Evolutionary conservation across 2,797 vertebrate genomes (phyloP).

Genomic region (Girardinus metallicus): DNA sequence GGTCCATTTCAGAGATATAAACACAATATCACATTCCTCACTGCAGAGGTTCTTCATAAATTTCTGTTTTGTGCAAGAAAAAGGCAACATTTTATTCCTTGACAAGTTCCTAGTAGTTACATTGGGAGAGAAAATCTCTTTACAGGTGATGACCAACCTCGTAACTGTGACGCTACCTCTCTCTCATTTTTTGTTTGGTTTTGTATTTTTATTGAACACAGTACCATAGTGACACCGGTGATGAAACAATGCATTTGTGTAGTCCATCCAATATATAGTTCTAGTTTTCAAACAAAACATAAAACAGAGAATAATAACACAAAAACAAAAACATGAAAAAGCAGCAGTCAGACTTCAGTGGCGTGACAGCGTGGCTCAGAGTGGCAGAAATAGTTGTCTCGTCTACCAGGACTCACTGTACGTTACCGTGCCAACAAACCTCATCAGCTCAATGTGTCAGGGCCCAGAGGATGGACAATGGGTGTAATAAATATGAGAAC

Average conservation of each 20-base stretch:
- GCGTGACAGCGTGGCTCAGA: conserved; percentile 95
- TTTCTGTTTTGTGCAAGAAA: conserved; percentile 99
- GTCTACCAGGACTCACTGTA: conserved; percentile 65
- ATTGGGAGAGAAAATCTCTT: conserved; percentile 85
- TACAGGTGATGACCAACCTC: conserved; percentile 89
- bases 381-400: conserved; percentile 87
- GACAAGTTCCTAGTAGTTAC: conserved; percentile 94
- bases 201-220: conserved; percentile 85
- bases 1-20: conserved; percentile 96
- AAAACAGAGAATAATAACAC: conserved; percentile 83
- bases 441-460: conserved; percentile 54
- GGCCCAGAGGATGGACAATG: conserved; percentile 53
- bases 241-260: conserved; percentile 87
- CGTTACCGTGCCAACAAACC: conserved; percentile 54
- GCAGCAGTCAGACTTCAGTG: conserved; percentile 92
- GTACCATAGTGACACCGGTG: conserved; percentile 96
- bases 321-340: conserved; percentile 80
- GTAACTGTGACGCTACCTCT: conserved; percentile 44
- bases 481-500: conserved; percentile 42
- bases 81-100: conserved; percentile 94
- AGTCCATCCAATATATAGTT: conserved; percentile 74
- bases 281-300: conserved; percentile 84
- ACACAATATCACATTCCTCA: conserved; percentile 96
- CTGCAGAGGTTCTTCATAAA: conserved; percentile 95
- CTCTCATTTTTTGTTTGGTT: conserved; percentile 19